Conservation (phyloP, 2,797 vertebrate genomes). For the Brachyalestes nurse region DNA sequence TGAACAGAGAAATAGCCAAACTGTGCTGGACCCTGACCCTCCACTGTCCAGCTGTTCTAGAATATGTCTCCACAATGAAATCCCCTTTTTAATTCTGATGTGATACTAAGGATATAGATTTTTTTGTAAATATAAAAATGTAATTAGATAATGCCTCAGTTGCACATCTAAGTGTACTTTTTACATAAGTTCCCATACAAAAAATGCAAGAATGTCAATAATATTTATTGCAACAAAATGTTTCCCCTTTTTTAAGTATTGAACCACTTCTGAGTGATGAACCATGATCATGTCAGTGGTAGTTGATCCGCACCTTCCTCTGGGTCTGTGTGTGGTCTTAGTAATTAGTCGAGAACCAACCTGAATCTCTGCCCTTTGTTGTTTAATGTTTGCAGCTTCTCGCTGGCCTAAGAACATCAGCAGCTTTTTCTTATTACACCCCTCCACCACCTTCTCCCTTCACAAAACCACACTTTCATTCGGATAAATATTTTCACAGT, state of each 20-base stretch:
- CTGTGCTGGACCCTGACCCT: no score
- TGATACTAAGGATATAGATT: no score
- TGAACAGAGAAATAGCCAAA: no score
- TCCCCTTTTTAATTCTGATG: no score
- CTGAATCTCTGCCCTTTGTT: conserved; percentile 63
- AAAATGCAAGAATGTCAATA: no score
- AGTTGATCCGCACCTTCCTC: conserved; percentile 30
- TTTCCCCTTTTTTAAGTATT: conserved; percentile 35
- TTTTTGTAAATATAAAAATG: no score
- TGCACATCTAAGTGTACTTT: no score
- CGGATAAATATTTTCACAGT: conserved; percentile 77
- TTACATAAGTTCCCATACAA: no score
- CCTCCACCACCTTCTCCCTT: conserved; percentile 45
- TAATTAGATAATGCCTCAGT: no score
- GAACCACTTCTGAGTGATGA: conserved; percentile 16
- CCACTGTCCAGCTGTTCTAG: no score
- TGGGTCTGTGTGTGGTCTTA: conserved; percentile 35
- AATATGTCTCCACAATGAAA: no score
- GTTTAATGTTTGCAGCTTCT: conserved; percentile 63
- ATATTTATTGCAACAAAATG: conserved; percentile 17
- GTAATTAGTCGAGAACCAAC: conserved; percentile 56
- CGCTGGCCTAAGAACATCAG: conserved; percentile 57
- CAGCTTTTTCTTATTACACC: conserved; percentile 75
- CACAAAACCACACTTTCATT: conserved; percentile 62
- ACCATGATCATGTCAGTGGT: conserved; percentile 19